A percentile compares a stretch with the other conserved stretches of the same genome.
These are phyloP conservation scores for Oeneis ivallda DNA, from an alignment of 2,888 invertebrate genomes.

Conservation along the genomic window DNA sequence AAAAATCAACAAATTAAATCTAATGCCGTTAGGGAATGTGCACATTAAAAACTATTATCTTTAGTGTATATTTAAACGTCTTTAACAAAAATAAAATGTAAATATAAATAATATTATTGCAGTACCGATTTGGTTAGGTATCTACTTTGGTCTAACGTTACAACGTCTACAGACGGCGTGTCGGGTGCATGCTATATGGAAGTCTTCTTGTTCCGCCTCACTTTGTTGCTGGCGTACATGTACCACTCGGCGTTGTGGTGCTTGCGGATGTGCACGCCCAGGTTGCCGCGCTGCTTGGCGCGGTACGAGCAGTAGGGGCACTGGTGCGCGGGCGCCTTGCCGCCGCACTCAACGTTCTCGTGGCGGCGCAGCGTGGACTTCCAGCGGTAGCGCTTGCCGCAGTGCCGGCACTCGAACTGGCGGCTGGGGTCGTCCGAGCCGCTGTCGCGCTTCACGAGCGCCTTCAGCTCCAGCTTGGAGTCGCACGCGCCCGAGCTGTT, in stretches of 20 bases:
- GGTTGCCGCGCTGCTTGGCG: slow-evolving; percentile 91
- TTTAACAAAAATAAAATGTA: slow-evolving; percentile 67
- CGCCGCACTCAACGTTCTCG: slow-evolving; percentile 92
- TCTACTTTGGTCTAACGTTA: slow-evolving; percentile 74
- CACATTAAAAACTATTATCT: slow-evolving; percentile 68
- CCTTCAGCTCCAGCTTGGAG: slow-evolving; percentile 66
- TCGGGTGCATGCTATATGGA: slow-evolving; percentile 43
- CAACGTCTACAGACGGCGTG: not conserved
- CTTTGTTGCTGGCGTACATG: slow-evolving; percentile 75
- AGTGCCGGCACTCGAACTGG: slow-evolving; percentile 90
- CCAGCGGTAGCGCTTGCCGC: slow-evolving; percentile 93
- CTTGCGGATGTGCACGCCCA: slow-evolving; percentile 90
- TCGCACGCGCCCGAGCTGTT: slow-evolving; percentile 45
- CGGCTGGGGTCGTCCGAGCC: slow-evolving; percentile 78
- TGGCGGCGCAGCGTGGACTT: slow-evolving; percentile 91
- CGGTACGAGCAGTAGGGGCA: slow-evolving; percentile 90
- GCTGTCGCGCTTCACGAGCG: slow-evolving; percentile 51
- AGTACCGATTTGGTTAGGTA: slow-evolving; percentile 79
- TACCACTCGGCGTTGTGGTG: slow-evolving; percentile 84
- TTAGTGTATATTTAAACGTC: slow-evolving; percentile 72
- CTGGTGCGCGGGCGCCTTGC: slow-evolving; percentile 90
- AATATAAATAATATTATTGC: slow-evolving; percentile 76
- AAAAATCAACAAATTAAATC: slow-evolving; percentile 74
- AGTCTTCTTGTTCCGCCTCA: slow-evolving; percentile 74
- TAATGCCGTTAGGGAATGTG: slow-evolving; percentile 79